Conservation (phyloP, 2,113 vertebrate genomes). For the Hemibagrus wyckioides region DNA sequence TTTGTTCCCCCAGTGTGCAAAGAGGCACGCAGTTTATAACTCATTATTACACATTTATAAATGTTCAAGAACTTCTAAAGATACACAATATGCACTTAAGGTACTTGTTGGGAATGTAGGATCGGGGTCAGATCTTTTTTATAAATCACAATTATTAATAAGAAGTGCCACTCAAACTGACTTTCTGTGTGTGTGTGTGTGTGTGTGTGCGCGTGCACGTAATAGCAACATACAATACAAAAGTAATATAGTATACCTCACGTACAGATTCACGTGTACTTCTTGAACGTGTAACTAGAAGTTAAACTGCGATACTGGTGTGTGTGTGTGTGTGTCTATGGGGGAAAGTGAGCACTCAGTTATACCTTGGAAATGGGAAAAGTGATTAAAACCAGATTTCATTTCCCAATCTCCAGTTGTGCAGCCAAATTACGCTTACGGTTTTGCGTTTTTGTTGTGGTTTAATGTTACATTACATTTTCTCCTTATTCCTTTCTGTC, state of each 20-base stretch:
- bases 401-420: neutral
- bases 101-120: neutral
- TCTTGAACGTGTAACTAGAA: neutral
- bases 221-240: neutral
- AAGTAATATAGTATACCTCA: neutral
- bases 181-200: neutral
- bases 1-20: neutral
- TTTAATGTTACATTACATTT: neutral
- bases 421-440: neutral
- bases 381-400: neutral
- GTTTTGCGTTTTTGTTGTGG: neutral
- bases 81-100: neutral
- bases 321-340: neutral
- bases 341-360: neutral
- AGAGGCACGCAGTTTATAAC: neutral
- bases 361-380: neutral
- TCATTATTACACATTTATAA: neutral
- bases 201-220: neutral
- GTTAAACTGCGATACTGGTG: neutral
- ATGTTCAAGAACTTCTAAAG: too few relatives aligned
- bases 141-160: too few relatives aligned
- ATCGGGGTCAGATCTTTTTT: neutral
- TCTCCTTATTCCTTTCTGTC: neutral
- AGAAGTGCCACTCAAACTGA: neutral
- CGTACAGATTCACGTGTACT: neutral